Evolutionary conservation across 2,113 vertebrate species (phyloP).

Genomic region (Daubentonia madagascariensis): DNA sequence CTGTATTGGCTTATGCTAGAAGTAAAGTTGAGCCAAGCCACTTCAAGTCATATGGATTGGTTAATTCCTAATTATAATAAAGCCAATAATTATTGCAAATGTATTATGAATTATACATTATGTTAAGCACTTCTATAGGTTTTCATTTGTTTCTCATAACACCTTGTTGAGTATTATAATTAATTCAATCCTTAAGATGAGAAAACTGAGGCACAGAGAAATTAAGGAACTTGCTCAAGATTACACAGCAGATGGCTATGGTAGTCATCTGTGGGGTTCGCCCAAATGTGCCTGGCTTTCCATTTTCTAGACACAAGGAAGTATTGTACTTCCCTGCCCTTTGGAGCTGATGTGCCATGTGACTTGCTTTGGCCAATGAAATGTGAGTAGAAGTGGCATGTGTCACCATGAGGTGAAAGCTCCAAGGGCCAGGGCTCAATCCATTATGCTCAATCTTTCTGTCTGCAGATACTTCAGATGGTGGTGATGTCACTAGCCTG

Average conservation of each 20-base stretch:
- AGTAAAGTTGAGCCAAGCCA: neutral
- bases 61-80: neutral
- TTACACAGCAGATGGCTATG: neutral
- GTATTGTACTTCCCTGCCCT: no score
- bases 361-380: neutral
- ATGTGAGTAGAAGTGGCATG: neutral
- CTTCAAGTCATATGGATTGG: neutral
- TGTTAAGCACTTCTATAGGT: neutral
- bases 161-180: neutral
- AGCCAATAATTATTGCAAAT: neutral
- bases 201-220: neutral
- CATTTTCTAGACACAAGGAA: neutral
- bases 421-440: neutral
- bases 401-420: neutral
- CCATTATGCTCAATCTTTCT: neutral
- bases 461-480: neutral
- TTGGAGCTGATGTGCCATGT: neutral
- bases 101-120: neutral
- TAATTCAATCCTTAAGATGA: neutral
- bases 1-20: neutral
- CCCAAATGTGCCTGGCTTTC: neutral
- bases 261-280: neutral
- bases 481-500: neutral
- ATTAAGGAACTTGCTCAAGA: neutral
- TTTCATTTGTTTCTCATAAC: neutral